phyloP scores from a whole-genome alignment of 1,140 invertebrate species.

The Scaptomyza pallida region DNA sequence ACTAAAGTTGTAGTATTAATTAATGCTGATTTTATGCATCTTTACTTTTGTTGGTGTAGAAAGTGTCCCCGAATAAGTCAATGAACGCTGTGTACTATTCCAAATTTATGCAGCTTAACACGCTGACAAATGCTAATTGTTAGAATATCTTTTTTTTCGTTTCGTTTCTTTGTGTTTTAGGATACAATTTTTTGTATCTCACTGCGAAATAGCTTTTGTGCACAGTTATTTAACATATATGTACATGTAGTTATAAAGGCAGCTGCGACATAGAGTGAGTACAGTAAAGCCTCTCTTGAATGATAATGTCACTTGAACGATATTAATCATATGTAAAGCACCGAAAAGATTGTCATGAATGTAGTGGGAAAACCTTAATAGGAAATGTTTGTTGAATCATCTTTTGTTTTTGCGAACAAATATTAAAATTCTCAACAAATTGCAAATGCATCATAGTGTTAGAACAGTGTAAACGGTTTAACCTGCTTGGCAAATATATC shows the following conservation, averaged over 20 bases:
- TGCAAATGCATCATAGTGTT: slow-evolving; percentile 17
- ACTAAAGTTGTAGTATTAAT: not conserved
- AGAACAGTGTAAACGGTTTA: slow-evolving; percentile 6
- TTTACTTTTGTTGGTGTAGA: slow-evolving; percentile 9
- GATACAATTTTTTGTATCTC: not conserved
- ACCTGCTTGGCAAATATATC: slow-evolving; percentile 49
- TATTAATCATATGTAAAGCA: too few species aligned
- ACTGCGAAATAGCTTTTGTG: slow-evolving; percentile 14
- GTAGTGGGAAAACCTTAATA: not conserved
- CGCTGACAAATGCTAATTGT: slow-evolving; percentile 24
- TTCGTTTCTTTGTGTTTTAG: not conserved
- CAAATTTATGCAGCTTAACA: slow-evolving; percentile 46
- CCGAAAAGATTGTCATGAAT: too few species aligned
- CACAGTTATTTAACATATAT: slow-evolving; percentile 24
- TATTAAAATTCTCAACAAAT: not conserved
- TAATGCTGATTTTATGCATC: not conserved
- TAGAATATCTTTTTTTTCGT: slow-evolving; percentile 7
- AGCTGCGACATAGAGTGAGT: not conserved
- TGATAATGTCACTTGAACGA: too few species aligned
- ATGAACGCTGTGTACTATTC: slow-evolving; percentile 15
- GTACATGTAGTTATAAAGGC: slow-evolving; percentile 1
- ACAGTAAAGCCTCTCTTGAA: too few species aligned
- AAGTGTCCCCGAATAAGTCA: slow-evolving; percentile 34
- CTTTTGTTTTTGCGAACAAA: not conserved
- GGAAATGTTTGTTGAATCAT: not conserved